Conservation (phyloP, 2,888 invertebrate species). For the Troglohyphantes excavatus region DNA sequence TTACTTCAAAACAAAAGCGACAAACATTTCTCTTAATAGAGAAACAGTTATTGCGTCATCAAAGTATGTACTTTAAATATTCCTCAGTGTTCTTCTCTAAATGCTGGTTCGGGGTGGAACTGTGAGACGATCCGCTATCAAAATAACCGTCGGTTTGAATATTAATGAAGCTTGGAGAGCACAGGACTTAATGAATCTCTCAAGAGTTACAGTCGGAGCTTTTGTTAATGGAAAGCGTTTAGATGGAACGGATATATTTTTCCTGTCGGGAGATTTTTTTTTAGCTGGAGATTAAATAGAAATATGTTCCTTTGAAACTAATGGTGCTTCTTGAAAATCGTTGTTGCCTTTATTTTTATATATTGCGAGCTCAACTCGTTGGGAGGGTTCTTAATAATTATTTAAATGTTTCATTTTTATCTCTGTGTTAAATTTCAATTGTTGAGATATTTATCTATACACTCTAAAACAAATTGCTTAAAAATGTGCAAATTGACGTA, state of each 20-base stretch:
- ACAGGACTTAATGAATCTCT: neutral
- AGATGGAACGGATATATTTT: neutral
- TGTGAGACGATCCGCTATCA: neutral
- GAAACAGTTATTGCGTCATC: neutral
- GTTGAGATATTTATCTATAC: too few species aligned
- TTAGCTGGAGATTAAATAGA: neutral
- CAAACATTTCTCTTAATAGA: neutral
- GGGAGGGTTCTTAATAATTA: too few species aligned
- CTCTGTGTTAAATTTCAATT: too few species aligned
- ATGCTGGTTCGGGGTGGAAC: neutral
- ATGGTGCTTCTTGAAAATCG: too few species aligned
- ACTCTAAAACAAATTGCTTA: too few species aligned
- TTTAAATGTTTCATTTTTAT: too few species aligned
- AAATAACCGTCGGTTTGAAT: neutral
- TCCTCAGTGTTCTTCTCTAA: neutral
- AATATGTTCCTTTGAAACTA: neutral
- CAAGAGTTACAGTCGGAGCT: neutral
- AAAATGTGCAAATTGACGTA: too few species aligned
- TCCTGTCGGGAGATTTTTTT: neutral
- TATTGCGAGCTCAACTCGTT: too few species aligned
- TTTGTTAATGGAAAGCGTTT: neutral
- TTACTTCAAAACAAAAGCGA: neutral
- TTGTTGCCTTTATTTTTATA: too few species aligned
- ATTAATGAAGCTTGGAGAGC: neutral
- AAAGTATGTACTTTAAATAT: constrained; percentile 5